Evolutionary conservation across 2,888 invertebrate species (phyloP).

Genomic region (Caenorhabditis angaria): DNA sequence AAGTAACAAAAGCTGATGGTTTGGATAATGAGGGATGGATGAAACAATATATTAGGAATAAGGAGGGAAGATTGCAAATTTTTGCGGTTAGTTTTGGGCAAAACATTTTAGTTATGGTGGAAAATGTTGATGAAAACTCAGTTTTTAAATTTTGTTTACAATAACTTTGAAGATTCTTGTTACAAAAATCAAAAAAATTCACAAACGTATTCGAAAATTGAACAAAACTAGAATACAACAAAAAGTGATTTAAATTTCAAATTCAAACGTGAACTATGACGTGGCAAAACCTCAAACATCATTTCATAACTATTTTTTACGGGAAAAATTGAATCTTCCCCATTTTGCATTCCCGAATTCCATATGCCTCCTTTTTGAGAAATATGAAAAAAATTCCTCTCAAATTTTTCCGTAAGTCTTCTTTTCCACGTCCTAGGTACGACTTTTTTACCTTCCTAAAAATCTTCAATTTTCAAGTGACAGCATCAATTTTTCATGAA

Average conservation of each 20-base stretch:
- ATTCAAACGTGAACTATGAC: not conserved
- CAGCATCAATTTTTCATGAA: too few species aligned
- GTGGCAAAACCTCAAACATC: not conserved
- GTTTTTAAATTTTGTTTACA: too few species aligned
- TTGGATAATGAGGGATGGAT: constrained; percentile 77
- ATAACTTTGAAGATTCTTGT: too few species aligned
- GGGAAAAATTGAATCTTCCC: not conserved
- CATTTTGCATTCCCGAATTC: not conserved
- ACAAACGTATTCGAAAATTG: not conserved
- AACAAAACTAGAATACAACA: not conserved
- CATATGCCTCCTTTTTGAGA: too few species aligned
- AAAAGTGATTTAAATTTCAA: constrained; percentile 5
- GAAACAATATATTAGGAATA: constrained; percentile 76
- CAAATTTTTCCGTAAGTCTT: too few species aligned
- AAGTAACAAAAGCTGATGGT: constrained; percentile 73
- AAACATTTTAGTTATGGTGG: not conserved
- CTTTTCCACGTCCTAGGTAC: too few species aligned
- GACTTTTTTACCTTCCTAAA: too few species aligned
- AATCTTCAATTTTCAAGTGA: too few species aligned
- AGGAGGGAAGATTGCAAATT: constrained; percentile 76
- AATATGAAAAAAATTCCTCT: too few species aligned
- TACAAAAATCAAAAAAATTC: too few species aligned
- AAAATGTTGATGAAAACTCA: not conserved
- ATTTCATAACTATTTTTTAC: not conserved
- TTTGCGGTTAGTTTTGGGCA: constrained; percentile 74